Evolutionary conservation across 37 sponge, comb jelly and placozoan genomes (phyloP).

Genomic region (Spongia lamella): DNA sequence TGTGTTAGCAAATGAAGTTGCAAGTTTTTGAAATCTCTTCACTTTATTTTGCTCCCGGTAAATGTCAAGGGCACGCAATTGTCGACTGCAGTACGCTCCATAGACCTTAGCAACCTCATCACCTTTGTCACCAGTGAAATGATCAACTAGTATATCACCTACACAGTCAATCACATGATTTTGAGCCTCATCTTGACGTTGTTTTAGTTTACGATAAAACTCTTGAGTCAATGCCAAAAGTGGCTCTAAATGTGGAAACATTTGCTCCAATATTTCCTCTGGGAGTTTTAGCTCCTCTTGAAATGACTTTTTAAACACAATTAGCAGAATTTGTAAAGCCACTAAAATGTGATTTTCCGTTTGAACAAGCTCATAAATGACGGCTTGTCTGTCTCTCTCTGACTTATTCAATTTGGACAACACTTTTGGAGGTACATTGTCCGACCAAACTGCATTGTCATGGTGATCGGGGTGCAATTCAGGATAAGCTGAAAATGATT

Average conservation of each 20-base stretch:
- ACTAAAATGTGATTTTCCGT: conserved; percentile 58
- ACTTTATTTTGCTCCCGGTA: conserved; percentile 73
- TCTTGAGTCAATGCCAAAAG: conserved; percentile 53
- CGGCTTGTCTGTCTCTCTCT: conserved; percentile 64
- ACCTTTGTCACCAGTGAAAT: conserved; percentile 45
- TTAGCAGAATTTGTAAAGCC: conserved; percentile 41
- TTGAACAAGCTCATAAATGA: conserved; percentile 63
- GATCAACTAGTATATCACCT: conserved; percentile 52
- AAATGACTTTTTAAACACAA: conserved; percentile 45
- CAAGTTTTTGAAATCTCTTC: conserved; percentile 51
- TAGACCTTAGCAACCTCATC: conserved; percentile 46
- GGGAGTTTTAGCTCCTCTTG: conserved; percentile 10
- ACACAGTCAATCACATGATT: conserved; percentile 38
- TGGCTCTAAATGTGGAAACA: conserved; percentile 67
- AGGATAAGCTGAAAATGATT: no score
- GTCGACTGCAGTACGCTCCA: conserved; percentile 53
- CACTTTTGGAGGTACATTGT: no score
- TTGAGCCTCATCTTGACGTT: conserved; percentile 2
- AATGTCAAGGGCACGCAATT: conserved; percentile 49
- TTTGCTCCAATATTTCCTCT: conserved; percentile 24
- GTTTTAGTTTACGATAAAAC: conserved; percentile 38
- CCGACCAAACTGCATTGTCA: no score
- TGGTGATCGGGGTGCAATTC: no score
- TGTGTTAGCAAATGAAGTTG: conserved; percentile 46
- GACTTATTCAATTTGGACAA: conserved; percentile 48